Conservation (phyloP, 2,797 vertebrate species). For the Acomys russatus region DNA sequence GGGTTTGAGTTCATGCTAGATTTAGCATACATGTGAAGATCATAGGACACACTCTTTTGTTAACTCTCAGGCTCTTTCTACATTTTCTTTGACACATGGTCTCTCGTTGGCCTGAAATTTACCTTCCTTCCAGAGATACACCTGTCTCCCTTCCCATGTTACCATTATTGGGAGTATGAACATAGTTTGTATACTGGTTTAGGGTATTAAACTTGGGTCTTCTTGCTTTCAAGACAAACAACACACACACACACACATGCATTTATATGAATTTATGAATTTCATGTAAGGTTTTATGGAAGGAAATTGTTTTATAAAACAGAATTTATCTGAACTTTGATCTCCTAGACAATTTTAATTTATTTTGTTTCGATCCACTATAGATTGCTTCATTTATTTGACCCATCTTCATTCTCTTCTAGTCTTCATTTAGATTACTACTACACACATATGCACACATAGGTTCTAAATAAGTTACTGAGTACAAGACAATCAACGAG, state of each 20-base stretch:
- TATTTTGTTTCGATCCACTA: slow-evolving; percentile 25
- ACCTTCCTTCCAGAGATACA: background rate
- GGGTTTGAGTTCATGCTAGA: background rate
- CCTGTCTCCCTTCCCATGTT: background rate
- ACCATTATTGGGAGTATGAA: background rate
- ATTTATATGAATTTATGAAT: background rate
- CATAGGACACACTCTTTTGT: background rate
- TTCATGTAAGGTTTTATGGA: background rate
- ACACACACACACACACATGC: background rate
- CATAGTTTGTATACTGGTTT: background rate
- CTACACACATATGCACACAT: background rate
- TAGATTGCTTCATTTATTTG: slow-evolving; percentile 56
- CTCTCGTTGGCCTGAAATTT: background rate
- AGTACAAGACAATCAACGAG: background rate
- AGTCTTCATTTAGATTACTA: slow-evolving; percentile 3
- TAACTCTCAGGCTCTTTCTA: background rate
- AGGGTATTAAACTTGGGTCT: background rate
- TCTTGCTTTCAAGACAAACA: background rate
- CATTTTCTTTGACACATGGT: background rate
- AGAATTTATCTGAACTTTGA: slow-evolving; percentile 33
- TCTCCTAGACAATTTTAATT: slow-evolving; percentile 21
- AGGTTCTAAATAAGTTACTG: background rate
- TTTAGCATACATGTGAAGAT: background rate
- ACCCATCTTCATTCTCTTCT: slow-evolving; percentile 36
- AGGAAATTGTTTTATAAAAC: slow-evolving; percentile 48